Evolutionary conservation across 2,797 vertebrate species (phyloP).

Genomic region (Oreochromis mossambicus): DNA sequence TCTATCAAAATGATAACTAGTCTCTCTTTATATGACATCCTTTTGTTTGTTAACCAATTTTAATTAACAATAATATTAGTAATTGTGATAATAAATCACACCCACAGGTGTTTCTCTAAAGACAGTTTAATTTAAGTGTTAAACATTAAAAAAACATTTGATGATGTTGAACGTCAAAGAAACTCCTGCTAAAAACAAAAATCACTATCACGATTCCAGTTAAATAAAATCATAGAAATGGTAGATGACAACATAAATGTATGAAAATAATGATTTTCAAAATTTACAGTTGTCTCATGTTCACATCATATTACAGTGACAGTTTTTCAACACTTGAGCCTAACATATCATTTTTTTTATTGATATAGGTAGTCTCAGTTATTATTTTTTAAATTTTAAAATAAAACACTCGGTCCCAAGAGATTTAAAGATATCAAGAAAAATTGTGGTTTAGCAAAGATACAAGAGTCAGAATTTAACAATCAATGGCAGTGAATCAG

Average conservation of each 20-base stretch:
- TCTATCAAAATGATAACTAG: not conserved
- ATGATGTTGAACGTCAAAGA: conserved; percentile 13
- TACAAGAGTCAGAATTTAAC: not conserved
- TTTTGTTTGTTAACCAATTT: not conserved
- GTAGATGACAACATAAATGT: not conserved
- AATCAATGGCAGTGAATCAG: not conserved
- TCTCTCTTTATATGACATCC: not conserved
- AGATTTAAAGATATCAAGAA: not conserved
- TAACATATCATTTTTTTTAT: not conserved
- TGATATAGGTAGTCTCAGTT: not conserved
- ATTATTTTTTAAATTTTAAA: not conserved
- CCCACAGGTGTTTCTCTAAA: not conserved
- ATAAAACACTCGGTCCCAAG: not conserved
- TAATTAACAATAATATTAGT: not conserved
- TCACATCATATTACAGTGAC: not conserved
- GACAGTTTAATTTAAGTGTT: conserved; percentile 45
- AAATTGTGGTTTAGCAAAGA: not conserved
- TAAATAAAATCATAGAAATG: not conserved
- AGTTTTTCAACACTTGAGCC: not conserved
- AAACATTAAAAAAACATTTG: conserved; percentile 22
- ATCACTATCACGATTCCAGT: not conserved
- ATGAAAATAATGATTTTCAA: conserved; percentile 2
- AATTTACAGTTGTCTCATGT: not conserved
- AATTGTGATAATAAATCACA: not conserved
- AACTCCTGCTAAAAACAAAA: not conserved